Percentiles rank a stretch among this genome's conserved stretches.
Conservation (phyloP, 2,888 invertebrate genomes). For the Pollenia angustigena region DNA sequence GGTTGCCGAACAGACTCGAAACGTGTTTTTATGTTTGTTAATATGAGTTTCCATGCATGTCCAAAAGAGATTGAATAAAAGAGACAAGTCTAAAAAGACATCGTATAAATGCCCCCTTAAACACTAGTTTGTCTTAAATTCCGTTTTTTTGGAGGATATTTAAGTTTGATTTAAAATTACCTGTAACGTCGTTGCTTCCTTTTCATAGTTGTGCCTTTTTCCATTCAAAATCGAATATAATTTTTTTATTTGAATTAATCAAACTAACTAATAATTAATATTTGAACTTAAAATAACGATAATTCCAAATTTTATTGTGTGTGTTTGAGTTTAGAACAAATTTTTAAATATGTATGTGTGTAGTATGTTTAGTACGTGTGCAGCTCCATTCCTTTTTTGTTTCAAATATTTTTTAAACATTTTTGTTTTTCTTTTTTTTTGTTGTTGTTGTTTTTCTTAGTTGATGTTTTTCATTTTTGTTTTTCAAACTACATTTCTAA, state of each 20-base stretch:
- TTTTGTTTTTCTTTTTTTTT: conserved; percentile 48
- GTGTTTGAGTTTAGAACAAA: conserved; percentile 3
- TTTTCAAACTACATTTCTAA: conserved; percentile 66
- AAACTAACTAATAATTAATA: conserved; percentile 47
- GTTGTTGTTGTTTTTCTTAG: conserved; percentile 33
- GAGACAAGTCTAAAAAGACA: too few species aligned
- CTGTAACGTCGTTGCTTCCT: conserved; percentile 87
- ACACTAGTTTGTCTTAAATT: too few species aligned
- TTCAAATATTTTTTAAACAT: conserved; percentile 50
- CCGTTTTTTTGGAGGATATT: neutral
- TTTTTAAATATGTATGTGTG: conserved; percentile 15
- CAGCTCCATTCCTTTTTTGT: conserved; percentile 62
- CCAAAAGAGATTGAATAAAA: too few species aligned
- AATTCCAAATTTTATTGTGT: conserved; percentile 43
- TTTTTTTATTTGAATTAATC: conserved; percentile 5
- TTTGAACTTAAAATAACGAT: conserved; percentile 33
- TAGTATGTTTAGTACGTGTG: conserved; percentile 52
- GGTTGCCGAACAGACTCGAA: too few species aligned
- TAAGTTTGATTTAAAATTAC: conserved; percentile 78
- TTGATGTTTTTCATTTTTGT: conserved; percentile 53
- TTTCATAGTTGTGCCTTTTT: conserved; percentile 84
- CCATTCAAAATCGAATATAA: conserved; percentile 77
- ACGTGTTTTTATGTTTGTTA: too few species aligned
- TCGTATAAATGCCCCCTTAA: too few species aligned
- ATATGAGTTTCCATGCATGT: too few species aligned